Evolutionary conservation across 2,113 vertebrate genomes (phyloP).

Genomic region (Diadophis punctatus): DNA sequence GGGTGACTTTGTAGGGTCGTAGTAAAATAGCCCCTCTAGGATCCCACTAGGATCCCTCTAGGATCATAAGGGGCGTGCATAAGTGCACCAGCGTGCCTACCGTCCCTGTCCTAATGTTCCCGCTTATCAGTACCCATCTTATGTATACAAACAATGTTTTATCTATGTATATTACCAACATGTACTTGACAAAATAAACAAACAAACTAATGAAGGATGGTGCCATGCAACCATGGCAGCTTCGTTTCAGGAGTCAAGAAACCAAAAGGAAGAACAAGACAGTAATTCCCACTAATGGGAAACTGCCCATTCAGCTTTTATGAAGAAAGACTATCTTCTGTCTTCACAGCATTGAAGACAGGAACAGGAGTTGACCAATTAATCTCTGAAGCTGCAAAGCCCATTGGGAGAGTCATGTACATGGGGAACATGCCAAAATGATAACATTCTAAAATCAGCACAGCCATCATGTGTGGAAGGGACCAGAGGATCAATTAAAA

Average conservation of each 20-base stretch:
- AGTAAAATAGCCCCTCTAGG: not conserved
- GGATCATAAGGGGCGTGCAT: too few species aligned
- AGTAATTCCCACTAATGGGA: not conserved
- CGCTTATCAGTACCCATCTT: too few species aligned
- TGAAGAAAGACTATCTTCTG: not conserved
- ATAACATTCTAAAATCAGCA: not conserved
- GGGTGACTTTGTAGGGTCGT: not conserved
- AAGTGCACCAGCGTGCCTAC: too few species aligned
- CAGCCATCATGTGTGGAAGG: not conserved
- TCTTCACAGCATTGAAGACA: not conserved
- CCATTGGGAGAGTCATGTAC: not conserved
- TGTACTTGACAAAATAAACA: too few species aligned
- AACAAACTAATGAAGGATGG: not conserved
- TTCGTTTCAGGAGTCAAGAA: not conserved
- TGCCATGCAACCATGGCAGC: not conserved
- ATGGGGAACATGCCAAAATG: not conserved
- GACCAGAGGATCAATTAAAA: not conserved
- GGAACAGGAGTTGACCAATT: not conserved
- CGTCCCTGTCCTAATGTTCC: too few species aligned
- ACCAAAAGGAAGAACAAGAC: not conserved
- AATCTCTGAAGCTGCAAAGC: not conserved
- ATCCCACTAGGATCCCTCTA: too few species aligned
- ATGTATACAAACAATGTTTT: too few species aligned
- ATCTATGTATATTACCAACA: too few species aligned
- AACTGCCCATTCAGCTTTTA: not conserved